Percentiles rank a stretch among this genome's conserved stretches.
phyloP scores from a whole-genome alignment of 2,113 vertebrate species.

The Tichodroma muraria region DNA sequence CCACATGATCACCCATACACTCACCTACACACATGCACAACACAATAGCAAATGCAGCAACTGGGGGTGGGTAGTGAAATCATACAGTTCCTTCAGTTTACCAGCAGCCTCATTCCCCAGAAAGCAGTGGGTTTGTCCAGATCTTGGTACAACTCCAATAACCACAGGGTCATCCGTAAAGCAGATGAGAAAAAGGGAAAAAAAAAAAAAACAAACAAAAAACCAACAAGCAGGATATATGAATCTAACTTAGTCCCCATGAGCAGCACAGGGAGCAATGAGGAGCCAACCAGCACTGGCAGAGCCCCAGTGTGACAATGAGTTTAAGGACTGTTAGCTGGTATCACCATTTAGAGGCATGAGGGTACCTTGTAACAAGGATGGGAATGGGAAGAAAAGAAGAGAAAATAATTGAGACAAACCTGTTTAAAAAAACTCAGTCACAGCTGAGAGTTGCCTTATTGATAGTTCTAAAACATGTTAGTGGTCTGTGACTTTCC shows the following conservation, averaged over 20 bases:
- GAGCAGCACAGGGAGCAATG: not conserved
- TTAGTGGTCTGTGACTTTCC: fast-evolving
- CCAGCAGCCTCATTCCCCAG: not conserved
- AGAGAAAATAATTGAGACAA: not conserved
- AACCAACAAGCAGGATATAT: not conserved
- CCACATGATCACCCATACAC: not conserved
- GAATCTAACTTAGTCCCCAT: not conserved
- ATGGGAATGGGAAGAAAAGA: not conserved
- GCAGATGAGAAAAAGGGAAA: not conserved
- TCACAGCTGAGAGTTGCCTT: not conserved
- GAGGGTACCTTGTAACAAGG: not conserved
- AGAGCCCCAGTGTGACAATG: not conserved
- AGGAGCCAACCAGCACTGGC: not conserved
- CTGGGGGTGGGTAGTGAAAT: fast-evolving
- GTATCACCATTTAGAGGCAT: not conserved
- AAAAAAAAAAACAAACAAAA: not conserved
- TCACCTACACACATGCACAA: not conserved
- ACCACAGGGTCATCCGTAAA: not conserved
- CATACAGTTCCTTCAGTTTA: not conserved
- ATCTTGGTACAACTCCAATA: not conserved
- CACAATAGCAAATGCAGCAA: not conserved
- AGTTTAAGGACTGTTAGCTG: not conserved
- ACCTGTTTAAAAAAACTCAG: not conserved
- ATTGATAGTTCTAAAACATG: not conserved
- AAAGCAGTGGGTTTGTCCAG: not conserved